Evolutionary conservation across 2,888 invertebrate genomes (phyloP).

Genomic region (Ctenicera cuprea): DNA sequence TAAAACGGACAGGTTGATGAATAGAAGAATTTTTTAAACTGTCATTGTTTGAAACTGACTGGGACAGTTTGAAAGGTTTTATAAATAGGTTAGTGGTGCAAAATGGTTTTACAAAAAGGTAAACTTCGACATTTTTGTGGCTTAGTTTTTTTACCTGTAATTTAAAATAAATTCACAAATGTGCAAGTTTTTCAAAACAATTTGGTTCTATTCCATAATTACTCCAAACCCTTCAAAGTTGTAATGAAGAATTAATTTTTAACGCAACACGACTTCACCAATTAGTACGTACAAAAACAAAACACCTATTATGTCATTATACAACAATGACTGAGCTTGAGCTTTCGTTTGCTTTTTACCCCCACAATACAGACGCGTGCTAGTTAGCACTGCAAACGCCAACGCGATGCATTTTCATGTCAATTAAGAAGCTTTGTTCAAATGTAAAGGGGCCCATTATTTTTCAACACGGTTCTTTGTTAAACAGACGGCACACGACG

Average conservation of each 20-base stretch:
- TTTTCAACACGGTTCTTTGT: slow-evolving; percentile 39
- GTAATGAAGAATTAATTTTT: slow-evolving; percentile 41
- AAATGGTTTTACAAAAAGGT: too few relatives aligned
- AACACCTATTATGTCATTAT: slow-evolving; percentile 60
- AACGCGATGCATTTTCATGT: slow-evolving; percentile 57
- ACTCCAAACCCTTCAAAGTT: not conserved
- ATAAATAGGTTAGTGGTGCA: too few relatives aligned
- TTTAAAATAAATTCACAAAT: too few relatives aligned
- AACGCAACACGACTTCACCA: slow-evolving; percentile 58
- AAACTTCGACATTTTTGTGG: too few relatives aligned
- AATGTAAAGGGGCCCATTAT: slow-evolving; percentile 49
- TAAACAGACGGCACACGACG: slow-evolving; percentile 54
- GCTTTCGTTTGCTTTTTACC: slow-evolving; percentile 53
- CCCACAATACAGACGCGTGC: slow-evolving; percentile 59
- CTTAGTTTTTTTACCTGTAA: too few relatives aligned
- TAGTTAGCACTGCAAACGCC: slow-evolving; percentile 59
- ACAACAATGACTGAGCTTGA: slow-evolving; percentile 32
- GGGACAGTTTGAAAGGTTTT: too few relatives aligned
- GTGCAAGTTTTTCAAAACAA: too few relatives aligned
- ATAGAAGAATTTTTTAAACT: not conserved
- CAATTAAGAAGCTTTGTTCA: slow-evolving; percentile 58
- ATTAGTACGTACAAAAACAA: slow-evolving; percentile 56
- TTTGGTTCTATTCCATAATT: too few relatives aligned
- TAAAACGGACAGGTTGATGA: not conserved
- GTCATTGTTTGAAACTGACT: not conserved